Evolutionary conservation across 2,888 invertebrate species (phyloP), one percentile per base, ranked within the genome.

Genomic region (Pyrgus malvae): DNA sequence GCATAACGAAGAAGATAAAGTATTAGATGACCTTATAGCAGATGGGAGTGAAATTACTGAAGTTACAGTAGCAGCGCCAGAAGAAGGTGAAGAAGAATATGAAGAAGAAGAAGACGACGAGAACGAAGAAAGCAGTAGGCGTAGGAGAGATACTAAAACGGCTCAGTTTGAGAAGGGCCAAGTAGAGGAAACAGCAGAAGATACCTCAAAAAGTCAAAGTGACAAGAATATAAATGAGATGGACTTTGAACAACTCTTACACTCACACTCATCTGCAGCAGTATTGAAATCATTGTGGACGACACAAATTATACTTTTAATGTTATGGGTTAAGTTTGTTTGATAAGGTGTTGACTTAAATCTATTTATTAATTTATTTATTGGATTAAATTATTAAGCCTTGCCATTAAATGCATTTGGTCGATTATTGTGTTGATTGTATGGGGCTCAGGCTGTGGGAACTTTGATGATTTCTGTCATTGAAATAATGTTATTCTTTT

Each of bases 351-450:
- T 54, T 55, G 56, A 59, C 35, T 14, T 29, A 46, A 46, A 60
- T 65, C 53, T 65, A 63, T 64, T 68, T 68, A 72, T 68, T 78
- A 71, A 80, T 68, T 81, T 83, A 87, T 87, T 88, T 88, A 88
- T 87, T 87, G 74, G 71, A 72, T 72, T 75, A 71, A 68, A 69
- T 72, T 73, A 74, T 68, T 81, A 81, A 76, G 77, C 78, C 83
- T 87, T 85, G 89, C 87, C 87, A 88, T 88, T 75, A 68, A 77
- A 72, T 81, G 87, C 87, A 89, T 88, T 87, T 87, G 72, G 72
- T 74, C 70, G 72, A 62, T 63, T 67, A 54, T 61, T 59, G 58
- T 45, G 31, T 46, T 31, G 54, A 46, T 41, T 50, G 48, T 54
- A 42, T 41, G 65, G 65, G 66, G 61, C 62, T 54, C 59, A 53